phyloP scores from a whole-genome alignment of 2,888 invertebrate species.

The Galerucella nymphaeae region DNA sequence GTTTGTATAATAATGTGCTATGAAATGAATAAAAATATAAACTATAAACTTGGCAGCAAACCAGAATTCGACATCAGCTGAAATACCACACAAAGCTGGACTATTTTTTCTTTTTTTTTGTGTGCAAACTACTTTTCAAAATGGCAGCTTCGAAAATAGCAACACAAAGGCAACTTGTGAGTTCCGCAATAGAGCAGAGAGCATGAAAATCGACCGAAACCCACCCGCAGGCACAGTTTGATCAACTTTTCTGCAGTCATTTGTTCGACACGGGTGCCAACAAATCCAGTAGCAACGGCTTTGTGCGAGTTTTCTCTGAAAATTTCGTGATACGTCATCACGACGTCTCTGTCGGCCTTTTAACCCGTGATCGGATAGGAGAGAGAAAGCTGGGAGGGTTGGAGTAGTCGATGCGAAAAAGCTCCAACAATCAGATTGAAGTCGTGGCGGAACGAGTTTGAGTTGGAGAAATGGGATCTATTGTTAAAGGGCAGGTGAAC shows the following conservation, averaged over 20 bases:
- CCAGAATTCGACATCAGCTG: too few species aligned
- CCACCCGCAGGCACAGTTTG: constrained; percentile 59
- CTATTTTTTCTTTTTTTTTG: background rate
- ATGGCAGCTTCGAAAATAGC: constrained; percentile 22
- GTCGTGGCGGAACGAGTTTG: constrained; percentile 54
- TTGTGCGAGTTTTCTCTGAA: constrained; percentile 48
- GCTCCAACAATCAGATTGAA: constrained; percentile 52
- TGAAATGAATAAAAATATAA: too few species aligned
- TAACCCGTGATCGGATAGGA: constrained; percentile 21
- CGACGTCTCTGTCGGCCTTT: constrained; percentile 7
- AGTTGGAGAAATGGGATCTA: constrained; percentile 55
- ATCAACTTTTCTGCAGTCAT: constrained; percentile 65
- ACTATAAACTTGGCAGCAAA: too few species aligned
- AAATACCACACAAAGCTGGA: too few species aligned
- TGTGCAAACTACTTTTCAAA: background rate
- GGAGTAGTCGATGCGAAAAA: constrained; percentile 49
- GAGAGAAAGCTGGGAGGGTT: constrained; percentile 32
- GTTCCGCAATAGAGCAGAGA: constrained; percentile 34
- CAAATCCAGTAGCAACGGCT: constrained; percentile 59
- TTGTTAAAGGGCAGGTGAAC: constrained; percentile 57
- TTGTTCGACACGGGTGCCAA: constrained; percentile 67
- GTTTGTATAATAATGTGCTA: too few species aligned
- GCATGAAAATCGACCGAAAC: constrained; percentile 43
- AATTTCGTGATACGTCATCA: constrained; percentile 41
- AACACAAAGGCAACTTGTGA: constrained; percentile 32